Conservation (phyloP, 2,797 vertebrate genomes). For the Sebastes hopkinsi region DNA sequence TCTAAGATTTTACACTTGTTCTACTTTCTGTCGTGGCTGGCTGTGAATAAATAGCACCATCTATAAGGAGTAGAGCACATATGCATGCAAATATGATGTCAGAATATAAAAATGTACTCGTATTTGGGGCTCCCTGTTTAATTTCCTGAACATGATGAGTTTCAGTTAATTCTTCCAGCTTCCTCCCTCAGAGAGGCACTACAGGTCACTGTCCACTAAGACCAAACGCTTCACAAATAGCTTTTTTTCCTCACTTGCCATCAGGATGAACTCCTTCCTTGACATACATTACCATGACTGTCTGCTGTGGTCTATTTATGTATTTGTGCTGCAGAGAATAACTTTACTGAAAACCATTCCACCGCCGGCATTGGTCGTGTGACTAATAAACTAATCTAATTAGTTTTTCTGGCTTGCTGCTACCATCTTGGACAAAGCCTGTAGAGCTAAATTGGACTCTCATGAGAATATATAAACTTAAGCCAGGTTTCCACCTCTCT, state of each 20-base stretch:
- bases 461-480: background rate
- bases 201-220: no score
- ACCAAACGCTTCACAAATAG: no score
- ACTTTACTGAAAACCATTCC: no score
- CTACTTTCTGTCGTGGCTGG: background rate
- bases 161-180: no score
- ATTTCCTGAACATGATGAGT: background rate
- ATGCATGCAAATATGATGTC: background rate
- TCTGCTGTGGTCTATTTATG: no score
- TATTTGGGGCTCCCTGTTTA: background rate
- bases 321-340: no score
- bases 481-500: no score
- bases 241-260: no score
- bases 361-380: no score
- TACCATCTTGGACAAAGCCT: background rate
- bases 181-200: no score
- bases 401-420: background rate
- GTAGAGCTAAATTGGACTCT: background rate
- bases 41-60: background rate
- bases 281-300: no score
- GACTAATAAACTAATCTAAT: background rate
- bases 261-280: no score
- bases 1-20: background rate
- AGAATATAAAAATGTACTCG: background rate
- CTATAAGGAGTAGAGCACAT: background rate